phyloP scores from a whole-genome alignment of 2,888 invertebrate species.

The Drosophila nr. medialis region DNA sequence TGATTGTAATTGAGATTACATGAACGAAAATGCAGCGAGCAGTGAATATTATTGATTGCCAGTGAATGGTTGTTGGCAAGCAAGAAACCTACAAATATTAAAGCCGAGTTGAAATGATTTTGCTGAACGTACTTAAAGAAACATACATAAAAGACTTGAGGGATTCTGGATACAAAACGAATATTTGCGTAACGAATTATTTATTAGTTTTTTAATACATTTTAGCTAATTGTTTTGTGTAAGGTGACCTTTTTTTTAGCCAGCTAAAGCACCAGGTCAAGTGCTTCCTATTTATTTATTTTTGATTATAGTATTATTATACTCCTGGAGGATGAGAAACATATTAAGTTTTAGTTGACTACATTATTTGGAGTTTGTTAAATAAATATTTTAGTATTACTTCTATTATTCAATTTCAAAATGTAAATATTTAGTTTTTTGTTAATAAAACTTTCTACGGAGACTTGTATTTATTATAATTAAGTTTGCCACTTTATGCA shows the following conservation, averaged over 20 bases:
- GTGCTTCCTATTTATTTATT: neutral
- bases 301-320: neutral
- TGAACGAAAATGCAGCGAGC: constrained; percentile 37
- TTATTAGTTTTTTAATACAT: neutral
- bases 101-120: constrained; percentile 7
- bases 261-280: neutral
- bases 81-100: constrained; percentile 17
- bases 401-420: neutral
- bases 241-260: neutral
- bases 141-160: neutral
- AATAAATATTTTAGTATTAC: neutral
- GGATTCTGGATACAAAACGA: neutral
- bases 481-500: neutral
- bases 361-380: neutral
- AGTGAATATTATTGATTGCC: constrained; percentile 56
- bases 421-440: neutral
- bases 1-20: constrained; percentile 65
- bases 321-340: neutral
- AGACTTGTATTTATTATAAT: neutral
- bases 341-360: neutral
- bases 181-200: neutral
- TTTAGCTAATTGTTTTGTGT: neutral
- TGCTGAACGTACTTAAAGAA: neutral
- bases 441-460: neutral
- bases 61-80: constrained; percentile 32